Percentiles rank a stretch among this genome's conserved stretches.
phyloP scores from a whole-genome alignment of 2,113 vertebrate genomes.

The Burhinus bistriatus region DNA sequence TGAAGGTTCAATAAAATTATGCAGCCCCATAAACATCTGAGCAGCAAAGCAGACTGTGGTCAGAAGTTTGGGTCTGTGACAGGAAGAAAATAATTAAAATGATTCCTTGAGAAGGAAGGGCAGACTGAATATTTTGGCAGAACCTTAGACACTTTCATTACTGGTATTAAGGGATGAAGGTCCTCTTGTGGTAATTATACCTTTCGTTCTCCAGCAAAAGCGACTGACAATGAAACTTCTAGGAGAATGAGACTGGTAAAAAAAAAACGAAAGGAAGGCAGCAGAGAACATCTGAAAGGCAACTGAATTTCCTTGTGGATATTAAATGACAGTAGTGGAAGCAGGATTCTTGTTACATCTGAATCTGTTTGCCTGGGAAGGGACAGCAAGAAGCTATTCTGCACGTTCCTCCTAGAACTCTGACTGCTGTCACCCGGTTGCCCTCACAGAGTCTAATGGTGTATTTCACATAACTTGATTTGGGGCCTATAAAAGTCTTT shows the following conservation, averaged over 20 bases:
- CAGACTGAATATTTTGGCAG: not conserved
- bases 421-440: not conserved
- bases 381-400: not conserved
- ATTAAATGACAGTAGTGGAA: not conserved
- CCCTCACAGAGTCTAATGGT: not conserved
- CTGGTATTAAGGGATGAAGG: not conserved
- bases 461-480: not conserved
- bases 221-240: not conserved
- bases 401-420: rapidly evolving
- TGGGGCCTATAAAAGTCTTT: not conserved
- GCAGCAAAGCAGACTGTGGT: slow-evolving; percentile 7
- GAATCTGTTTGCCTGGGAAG: not conserved
- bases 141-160: not conserved
- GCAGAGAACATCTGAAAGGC: not conserved
- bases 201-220: not conserved
- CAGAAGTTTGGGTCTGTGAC: not conserved
- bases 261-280: not conserved
- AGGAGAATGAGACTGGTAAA: not conserved
- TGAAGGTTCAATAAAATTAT: slow-evolving; percentile 19
- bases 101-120: not conserved
- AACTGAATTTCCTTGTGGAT: not conserved
- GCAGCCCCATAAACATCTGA: slow-evolving; percentile 23
- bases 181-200: not conserved
- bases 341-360: not conserved
- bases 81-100: slow-evolving; percentile 48